phyloP scores from a whole-genome alignment of 1,140 invertebrate genomes.

The Harlomillsia oculata region DNA sequence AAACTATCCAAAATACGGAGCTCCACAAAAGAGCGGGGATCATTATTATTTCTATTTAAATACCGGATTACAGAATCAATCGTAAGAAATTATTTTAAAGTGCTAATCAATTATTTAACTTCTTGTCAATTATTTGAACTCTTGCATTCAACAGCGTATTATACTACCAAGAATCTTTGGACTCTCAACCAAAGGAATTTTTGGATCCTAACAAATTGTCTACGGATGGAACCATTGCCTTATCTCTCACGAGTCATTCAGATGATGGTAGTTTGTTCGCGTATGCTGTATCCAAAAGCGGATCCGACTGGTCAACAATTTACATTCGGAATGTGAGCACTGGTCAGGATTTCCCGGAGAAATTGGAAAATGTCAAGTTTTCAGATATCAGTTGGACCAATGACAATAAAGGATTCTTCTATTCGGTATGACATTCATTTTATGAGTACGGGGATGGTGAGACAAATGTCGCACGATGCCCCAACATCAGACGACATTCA shows the following conservation, averaged over 20 bases:
- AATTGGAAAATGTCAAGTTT: constrained; percentile 83
- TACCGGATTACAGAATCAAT: constrained; percentile 88
- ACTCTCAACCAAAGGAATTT: constrained; percentile 71
- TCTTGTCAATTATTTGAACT: not conserved
- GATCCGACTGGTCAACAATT: constrained; percentile 91
- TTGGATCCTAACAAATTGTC: constrained; percentile 88
- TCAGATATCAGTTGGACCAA: constrained; percentile 85
- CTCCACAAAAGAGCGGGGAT: constrained; percentile 67
- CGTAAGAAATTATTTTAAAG: constrained; percentile 45
- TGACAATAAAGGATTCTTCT: constrained; percentile 90
- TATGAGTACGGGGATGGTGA: not conserved
- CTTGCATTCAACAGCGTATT: constrained; percentile 58
- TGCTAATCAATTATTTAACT: not conserved
- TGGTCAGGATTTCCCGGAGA: constrained; percentile 77
- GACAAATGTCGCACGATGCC: not conserved
- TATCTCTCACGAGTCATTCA: constrained; percentile 72
- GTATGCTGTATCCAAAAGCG: constrained; percentile 81
- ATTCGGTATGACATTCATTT: constrained; percentile 46
- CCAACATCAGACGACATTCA: not conserved
- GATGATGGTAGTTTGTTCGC: constrained; percentile 83
- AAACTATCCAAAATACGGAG: constrained; percentile 92
- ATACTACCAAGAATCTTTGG: constrained; percentile 75
- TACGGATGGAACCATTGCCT: constrained; percentile 81
- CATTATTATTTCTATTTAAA: constrained; percentile 89
- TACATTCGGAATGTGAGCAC: constrained; percentile 66